These are phyloP conservation scores for Drosophila truncata DNA, from an alignment of 1,140 invertebrate species.

Conservation along the genomic window DNA sequence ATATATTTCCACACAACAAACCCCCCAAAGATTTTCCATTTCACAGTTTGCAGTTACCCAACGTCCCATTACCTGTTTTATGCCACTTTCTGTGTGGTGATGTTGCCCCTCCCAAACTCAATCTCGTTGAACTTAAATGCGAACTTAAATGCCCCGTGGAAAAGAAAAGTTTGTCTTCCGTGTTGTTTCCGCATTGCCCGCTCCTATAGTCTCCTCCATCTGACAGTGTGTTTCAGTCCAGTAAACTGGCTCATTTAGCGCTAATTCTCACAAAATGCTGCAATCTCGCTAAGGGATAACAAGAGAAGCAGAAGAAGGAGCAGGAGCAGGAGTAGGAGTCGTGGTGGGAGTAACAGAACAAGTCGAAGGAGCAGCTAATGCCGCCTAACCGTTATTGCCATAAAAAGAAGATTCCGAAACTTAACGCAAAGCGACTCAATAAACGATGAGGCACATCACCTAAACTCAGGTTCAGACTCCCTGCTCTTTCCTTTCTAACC, in stretches of 20 bases:
- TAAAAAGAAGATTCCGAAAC: constrained; percentile 45
- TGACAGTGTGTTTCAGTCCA: constrained; percentile 51
- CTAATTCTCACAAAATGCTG: constrained; percentile 72
- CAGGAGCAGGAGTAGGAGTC: constrained; percentile 3
- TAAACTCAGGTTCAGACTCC: constrained; percentile 37
- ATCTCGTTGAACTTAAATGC: constrained; percentile 48
- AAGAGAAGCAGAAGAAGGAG: constrained; percentile 9
- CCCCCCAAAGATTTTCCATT: constrained; percentile 36
- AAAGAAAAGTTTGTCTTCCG: constrained; percentile 47
- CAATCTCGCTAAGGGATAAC: constrained; percentile 61
- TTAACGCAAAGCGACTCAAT: constrained; percentile 59
- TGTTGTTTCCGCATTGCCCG: background rate
- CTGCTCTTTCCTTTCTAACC: background rate
- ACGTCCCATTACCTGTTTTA: constrained; percentile 42
- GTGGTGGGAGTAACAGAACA: background rate
- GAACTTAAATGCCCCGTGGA: constrained; percentile 60
- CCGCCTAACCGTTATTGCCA: constrained; percentile 61
- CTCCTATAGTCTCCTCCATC: background rate
- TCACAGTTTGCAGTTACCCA: constrained; percentile 72
- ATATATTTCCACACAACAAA: background rate
- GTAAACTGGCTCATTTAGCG: constrained; percentile 78
- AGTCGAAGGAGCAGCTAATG: constrained; percentile 55
- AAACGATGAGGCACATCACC: constrained; percentile 62
- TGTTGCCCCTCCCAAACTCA: constrained; percentile 10
- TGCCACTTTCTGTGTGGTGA: background rate